A percentile compares a stretch with the other conserved stretches of the same genome.
Conservation (phyloP, 2,888 invertebrate species). For the Trichopria drosophilae region DNA sequence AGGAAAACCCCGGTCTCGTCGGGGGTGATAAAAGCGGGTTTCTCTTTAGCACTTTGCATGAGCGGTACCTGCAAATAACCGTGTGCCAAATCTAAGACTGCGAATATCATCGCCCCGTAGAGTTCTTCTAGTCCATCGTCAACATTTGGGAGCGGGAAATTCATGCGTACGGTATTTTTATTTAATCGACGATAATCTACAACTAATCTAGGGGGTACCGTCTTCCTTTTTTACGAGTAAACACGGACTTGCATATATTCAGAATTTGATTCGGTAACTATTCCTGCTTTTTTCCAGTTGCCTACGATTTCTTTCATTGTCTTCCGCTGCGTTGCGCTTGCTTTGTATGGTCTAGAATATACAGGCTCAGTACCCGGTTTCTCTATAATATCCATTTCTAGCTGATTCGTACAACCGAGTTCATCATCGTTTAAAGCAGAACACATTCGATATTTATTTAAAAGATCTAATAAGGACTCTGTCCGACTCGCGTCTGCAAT, state of each 20-base stretch:
- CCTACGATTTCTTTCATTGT: too few relatives aligned
- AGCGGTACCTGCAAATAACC: conserved; percentile 21
- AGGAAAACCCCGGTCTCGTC: too few relatives aligned
- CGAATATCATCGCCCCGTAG: conserved; percentile 23
- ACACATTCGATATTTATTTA: conserved; percentile 15
- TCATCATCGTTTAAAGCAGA: too few relatives aligned
- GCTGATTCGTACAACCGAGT: background rate
- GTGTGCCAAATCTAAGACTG: conserved; percentile 14
- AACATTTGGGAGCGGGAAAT: conserved; percentile 30
- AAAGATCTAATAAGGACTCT: too few relatives aligned
- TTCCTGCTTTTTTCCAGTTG: too few relatives aligned
- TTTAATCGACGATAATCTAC: conserved; percentile 27
- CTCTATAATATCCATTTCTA: conserved; percentile 1
- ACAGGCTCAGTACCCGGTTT: background rate
- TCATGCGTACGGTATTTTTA: conserved; percentile 14
- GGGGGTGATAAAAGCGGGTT: conserved; percentile 40
- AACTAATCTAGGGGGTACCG: conserved; percentile 13
- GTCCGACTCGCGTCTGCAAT: too few relatives aligned
- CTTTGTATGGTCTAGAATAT: conserved; percentile 16
- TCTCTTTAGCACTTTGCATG: conserved; percentile 10
- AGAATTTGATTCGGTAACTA: conserved; percentile 20
- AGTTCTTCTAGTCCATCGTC: conserved; percentile 30
- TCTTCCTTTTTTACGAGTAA: conserved; percentile 17
- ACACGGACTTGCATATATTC: conserved; percentile 24
- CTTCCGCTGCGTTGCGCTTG: conserved; percentile 21